Conservation (phyloP, 2,888 invertebrate genomes). For the Phymatocera aterrima region DNA sequence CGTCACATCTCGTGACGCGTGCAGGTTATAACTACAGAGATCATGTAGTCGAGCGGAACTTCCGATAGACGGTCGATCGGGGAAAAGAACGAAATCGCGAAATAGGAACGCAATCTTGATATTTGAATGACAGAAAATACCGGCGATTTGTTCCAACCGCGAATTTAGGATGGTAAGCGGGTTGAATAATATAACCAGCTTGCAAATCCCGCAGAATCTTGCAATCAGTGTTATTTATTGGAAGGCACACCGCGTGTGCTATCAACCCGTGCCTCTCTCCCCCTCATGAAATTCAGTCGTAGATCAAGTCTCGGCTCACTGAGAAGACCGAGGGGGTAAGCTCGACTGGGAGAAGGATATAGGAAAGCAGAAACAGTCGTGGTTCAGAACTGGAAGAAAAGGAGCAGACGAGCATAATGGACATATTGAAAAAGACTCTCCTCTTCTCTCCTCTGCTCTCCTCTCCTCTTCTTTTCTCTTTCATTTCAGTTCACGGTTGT, state of each 20-base stretch:
- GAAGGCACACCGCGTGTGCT: slow-evolving; percentile 49
- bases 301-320: slow-evolving; percentile 51
- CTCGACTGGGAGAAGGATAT: neutral
- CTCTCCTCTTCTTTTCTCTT: too few species aligned
- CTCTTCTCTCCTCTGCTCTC: too few species aligned
- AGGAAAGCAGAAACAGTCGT: neutral
- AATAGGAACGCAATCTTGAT: too few species aligned
- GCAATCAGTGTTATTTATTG: slow-evolving; percentile 58
- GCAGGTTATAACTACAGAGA: too few species aligned
- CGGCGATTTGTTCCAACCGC: neutral
- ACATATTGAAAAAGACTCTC: neutral
- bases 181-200: neutral
- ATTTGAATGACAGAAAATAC: neutral
- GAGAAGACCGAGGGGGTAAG: slow-evolving; percentile 6
- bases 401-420: neutral
- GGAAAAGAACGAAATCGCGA: too few species aligned
- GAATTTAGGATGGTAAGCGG: neutral
- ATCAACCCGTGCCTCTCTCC: slow-evolving; percentile 40
- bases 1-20: neutral
- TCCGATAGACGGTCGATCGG: too few species aligned
- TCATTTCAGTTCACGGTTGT: too few species aligned
- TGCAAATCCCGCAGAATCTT: slow-evolving; percentile 52
- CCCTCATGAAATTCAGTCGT: slow-evolving; percentile 52
- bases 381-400: neutral
- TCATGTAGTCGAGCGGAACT: too few species aligned